These are phyloP conservation scores for Calosoma granatense DNA, from an alignment of 1,140 invertebrate genomes.

Conservation along the genomic window DNA sequence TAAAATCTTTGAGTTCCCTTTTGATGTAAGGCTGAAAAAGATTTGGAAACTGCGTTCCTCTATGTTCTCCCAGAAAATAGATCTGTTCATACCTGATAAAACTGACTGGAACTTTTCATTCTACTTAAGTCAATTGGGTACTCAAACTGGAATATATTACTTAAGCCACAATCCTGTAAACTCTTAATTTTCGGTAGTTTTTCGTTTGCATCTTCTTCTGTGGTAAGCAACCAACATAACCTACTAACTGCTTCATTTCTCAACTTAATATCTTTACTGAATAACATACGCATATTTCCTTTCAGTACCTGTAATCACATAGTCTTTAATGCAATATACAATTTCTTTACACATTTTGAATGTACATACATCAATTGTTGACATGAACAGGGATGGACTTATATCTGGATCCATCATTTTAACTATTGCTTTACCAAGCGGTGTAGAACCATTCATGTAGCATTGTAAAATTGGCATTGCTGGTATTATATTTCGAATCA, in stretches of 20 bases:
- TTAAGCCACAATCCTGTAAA: conserved; percentile 35
- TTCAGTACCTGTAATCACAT: conserved; percentile 32
- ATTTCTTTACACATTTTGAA: conserved; percentile 7
- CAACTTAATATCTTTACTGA: conserved; percentile 30
- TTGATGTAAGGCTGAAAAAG: too few species aligned
- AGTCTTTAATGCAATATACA: background rate
- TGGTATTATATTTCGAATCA: conserved; percentile 44
- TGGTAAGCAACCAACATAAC: conserved; percentile 39
- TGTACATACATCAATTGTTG: conserved; percentile 37
- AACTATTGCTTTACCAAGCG: conserved; percentile 43
- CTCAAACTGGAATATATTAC: conserved; percentile 34
- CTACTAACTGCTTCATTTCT: conserved; percentile 41
- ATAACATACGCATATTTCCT: conserved; percentile 40
- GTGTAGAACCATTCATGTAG: conserved; percentile 31
- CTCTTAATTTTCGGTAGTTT: conserved; percentile 38
- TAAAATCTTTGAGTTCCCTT: too few species aligned
- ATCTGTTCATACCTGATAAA: conserved; percentile 31
- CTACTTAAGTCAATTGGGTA: conserved; percentile 27
- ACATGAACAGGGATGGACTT: conserved; percentile 40
- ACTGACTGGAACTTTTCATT: conserved; percentile 23
- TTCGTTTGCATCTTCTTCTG: conserved; percentile 32
- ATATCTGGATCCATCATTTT: conserved; percentile 52
- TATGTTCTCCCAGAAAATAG: too few species aligned
- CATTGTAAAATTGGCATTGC: conserved; percentile 43
- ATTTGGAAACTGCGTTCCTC: too few species aligned